A percentile compares a stretch with the other conserved stretches of the same genome.
phyloP scores from a whole-genome alignment of 2,888 invertebrate genomes.

The Calliopum simillimum region DNA sequence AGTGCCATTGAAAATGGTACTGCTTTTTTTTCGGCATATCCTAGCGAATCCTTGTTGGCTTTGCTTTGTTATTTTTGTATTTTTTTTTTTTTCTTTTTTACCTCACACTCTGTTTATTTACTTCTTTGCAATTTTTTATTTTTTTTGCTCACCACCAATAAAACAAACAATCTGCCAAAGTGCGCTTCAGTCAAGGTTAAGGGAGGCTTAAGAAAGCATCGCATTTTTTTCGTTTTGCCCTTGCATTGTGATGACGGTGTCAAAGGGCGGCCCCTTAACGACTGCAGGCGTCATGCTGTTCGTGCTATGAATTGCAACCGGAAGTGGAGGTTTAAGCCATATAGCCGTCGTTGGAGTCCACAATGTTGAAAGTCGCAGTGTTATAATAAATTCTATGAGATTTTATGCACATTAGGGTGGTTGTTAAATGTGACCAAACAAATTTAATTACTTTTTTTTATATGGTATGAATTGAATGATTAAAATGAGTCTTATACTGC shows the following conservation, averaged over 20 bases:
- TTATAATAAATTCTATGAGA: slow-evolving; percentile 30
- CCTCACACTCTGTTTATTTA: slow-evolving; percentile 6
- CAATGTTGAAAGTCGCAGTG: too few species aligned
- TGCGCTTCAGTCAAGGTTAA: slow-evolving; percentile 19
- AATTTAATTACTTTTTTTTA: too few species aligned
- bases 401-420: too few species aligned
- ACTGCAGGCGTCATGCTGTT: slow-evolving; percentile 23
- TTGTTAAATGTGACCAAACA: too few species aligned
- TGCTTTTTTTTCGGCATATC: slow-evolving; percentile 22
- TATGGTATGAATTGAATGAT: too few species aligned
- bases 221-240: not conserved
- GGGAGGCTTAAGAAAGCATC: slow-evolving; percentile 1
- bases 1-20: slow-evolving; percentile 32
- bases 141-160: slow-evolving; percentile 15
- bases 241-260: not conserved
- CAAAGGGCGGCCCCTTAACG: not conserved
- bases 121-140: slow-evolving; percentile 7
- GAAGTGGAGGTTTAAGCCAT: slow-evolving; percentile 29
- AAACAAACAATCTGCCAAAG: slow-evolving; percentile 35
- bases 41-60: slow-evolving; percentile 5
- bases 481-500: too few species aligned
- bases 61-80: not conserved
- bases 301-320: slow-evolving; percentile 34
- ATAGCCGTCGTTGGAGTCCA: slow-evolving; percentile 18
- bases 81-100: not conserved